Conservation (phyloP, 2,113 vertebrate species). For the Nothoprocta pentlandii region DNA sequence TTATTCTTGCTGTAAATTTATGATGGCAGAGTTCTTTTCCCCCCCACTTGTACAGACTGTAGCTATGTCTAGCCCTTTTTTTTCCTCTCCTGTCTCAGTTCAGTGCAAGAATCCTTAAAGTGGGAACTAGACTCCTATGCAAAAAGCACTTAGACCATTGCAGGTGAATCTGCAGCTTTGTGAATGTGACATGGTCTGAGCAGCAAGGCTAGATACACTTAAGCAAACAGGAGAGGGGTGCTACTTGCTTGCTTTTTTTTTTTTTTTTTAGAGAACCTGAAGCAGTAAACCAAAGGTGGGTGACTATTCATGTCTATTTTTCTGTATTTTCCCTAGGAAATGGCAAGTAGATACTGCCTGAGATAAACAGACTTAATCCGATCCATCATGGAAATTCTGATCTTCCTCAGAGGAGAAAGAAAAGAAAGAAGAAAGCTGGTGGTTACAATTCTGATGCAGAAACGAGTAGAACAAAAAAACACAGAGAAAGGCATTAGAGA, state of each 20-base stretch:
- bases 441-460: background rate
- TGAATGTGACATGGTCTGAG: background rate
- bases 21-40: background rate
- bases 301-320: background rate
- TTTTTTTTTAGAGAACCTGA: background rate
- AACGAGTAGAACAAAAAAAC: background rate
- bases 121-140: background rate
- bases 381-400: background rate
- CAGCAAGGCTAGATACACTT: background rate
- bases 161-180: background rate
- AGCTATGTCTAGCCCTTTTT: background rate
- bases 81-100: background rate
- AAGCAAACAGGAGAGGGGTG: background rate
- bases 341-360: background rate
- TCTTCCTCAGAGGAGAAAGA: background rate
- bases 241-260: background rate
- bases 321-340: background rate
- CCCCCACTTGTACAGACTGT: background rate
- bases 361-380: background rate
- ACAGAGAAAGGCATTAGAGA: background rate
- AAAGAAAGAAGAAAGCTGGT: background rate
- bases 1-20: background rate
- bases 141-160: rapidly evolving
- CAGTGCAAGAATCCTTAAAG: background rate
- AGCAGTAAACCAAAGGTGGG: background rate